Percentiles rank a stretch among this genome's conserved stretches.
phyloP scores from a whole-genome alignment of 2,113 vertebrate genomes.

The Acanthochromis polyacanthus region DNA sequence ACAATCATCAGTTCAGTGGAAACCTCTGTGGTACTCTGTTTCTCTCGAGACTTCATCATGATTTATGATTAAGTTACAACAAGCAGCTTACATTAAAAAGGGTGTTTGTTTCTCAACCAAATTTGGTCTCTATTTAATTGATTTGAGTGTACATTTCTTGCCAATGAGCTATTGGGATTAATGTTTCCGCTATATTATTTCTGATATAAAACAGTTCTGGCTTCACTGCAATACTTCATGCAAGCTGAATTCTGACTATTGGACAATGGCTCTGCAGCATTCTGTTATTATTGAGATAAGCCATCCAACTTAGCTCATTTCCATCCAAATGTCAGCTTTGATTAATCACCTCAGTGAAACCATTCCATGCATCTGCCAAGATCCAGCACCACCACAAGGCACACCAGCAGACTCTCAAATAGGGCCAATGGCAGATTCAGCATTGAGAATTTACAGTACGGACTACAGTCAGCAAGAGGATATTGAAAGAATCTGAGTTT shows the following conservation, averaged over 20 bases:
- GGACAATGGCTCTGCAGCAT: slow-evolving; percentile 59
- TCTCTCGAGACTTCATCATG: too few species aligned
- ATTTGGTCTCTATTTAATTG: slow-evolving; percentile 30
- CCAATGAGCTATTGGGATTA: slow-evolving; percentile 40
- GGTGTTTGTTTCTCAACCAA: not conserved
- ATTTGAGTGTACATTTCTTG: slow-evolving; percentile 17
- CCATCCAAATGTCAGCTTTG: slow-evolving; percentile 78
- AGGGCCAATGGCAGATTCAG: slow-evolving; percentile 9
- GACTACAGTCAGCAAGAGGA: slow-evolving; percentile 35
- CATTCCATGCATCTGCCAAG: slow-evolving; percentile 68
- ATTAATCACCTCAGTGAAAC: slow-evolving; percentile 79
- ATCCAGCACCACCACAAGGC: slow-evolving; percentile 41
- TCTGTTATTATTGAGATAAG: slow-evolving; percentile 68
- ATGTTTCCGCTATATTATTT: slow-evolving; percentile 44
- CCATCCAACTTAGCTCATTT: slow-evolving; percentile 73
- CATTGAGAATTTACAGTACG: slow-evolving; percentile 39
- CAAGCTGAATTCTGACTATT: slow-evolving; percentile 41
- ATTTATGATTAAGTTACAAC: too few species aligned
- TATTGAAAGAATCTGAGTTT: slow-evolving; percentile 64
- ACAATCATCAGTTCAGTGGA: too few species aligned
- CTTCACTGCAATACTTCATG: slow-evolving; percentile 36
- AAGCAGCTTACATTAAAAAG: not conserved
- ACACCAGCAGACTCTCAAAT: slow-evolving; percentile 62
- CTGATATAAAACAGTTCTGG: slow-evolving; percentile 24
- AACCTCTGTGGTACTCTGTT: too few species aligned